A percentile compares a stretch with the other conserved stretches of the same genome.
Evolutionary conservation across 2,888 invertebrate species (phyloP).

Genomic region (Drosophila ezoana): DNA sequence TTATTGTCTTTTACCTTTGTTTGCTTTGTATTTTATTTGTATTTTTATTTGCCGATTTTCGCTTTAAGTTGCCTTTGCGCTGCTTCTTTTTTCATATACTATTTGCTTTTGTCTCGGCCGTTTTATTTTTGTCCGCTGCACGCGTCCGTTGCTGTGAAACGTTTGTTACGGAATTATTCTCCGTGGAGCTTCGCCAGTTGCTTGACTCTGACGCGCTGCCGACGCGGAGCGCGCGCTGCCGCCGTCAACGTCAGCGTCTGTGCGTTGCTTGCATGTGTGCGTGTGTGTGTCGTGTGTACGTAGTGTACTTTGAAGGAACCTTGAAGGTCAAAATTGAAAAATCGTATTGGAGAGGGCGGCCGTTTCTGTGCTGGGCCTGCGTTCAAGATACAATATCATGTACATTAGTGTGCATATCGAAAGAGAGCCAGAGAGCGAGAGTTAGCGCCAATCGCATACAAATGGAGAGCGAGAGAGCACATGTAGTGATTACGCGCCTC

Average conservation of each 20-base stretch:
- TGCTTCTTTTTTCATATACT: conserved; percentile 31
- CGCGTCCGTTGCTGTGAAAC: conserved; percentile 81
- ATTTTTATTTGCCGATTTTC: conserved; percentile 21
- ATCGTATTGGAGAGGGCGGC: conserved; percentile 70
- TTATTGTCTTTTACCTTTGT: conserved; percentile 39
- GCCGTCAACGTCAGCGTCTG: conserved; percentile 29
- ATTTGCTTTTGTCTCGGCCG: conserved; percentile 39
- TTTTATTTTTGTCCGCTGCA: conserved; percentile 72
- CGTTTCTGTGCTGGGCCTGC: conserved; percentile 48
- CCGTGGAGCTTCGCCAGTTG: conserved; percentile 61
- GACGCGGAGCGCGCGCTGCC: conserved; percentile 35
- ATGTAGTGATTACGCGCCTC: conserved; percentile 24
- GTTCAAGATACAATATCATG: conserved; percentile 54
- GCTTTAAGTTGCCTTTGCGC: conserved; percentile 36
- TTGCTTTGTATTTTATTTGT: conserved; percentile 14
- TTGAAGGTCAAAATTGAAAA: conserved; percentile 85
- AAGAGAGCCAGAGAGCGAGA: conserved; percentile 9
- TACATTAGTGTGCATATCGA: conserved; percentile 26
- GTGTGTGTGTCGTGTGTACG: conserved; percentile 29
- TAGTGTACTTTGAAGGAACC: conserved; percentile 84
- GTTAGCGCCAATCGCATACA: conserved; percentile 6
- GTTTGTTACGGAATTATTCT: conserved; percentile 82
- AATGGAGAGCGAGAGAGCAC: conserved; percentile 32
- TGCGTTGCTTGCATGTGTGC: conserved; percentile 36
- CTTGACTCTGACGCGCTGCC: conserved; percentile 52